phyloP scores from a whole-genome alignment of 1,140 invertebrate species.

The Sitobion miscanthi region DNA sequence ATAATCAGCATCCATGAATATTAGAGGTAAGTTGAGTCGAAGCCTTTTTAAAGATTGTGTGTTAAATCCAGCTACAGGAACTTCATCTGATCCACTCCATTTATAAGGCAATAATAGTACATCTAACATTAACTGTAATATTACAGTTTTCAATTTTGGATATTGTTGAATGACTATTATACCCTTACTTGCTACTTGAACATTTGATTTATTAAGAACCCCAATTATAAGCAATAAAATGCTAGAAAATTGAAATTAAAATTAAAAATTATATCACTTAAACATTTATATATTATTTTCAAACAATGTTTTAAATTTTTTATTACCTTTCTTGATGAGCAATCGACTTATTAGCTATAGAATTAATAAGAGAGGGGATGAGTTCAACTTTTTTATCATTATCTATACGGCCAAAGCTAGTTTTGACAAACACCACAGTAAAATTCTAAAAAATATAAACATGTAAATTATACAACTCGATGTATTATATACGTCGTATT shows the following conservation, averaged over 20 bases:
- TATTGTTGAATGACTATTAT: background rate
- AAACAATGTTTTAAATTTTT: background rate
- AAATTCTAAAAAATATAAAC: slow-evolving; percentile 78
- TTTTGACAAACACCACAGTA: slow-evolving; percentile 90
- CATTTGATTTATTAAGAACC: slow-evolving; percentile 38
- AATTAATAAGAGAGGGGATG: slow-evolving; percentile 77
- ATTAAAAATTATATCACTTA: background rate
- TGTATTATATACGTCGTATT: background rate
- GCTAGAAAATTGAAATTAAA: slow-evolving; percentile 34
- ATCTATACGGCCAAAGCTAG: slow-evolving; percentile 84
- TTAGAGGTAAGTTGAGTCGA: slow-evolving; percentile 6
- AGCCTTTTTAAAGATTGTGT: slow-evolving; percentile 13
- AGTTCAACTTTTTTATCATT: slow-evolving; percentile 77
- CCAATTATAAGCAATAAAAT: slow-evolving; percentile 51
- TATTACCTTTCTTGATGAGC: slow-evolving; percentile 84
- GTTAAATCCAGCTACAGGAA: slow-evolving; percentile 40
- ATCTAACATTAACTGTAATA: slow-evolving; percentile 51
- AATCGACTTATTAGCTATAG: slow-evolving; percentile 80
- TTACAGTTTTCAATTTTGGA: slow-evolving; percentile 21
- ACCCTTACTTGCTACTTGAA: slow-evolving; percentile 23
- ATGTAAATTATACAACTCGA: background rate
- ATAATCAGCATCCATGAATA: slow-evolving; percentile 46
- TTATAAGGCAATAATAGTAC: slow-evolving; percentile 36
- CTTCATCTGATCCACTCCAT: slow-evolving; percentile 25
- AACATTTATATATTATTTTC: slow-evolving; percentile 37